Evolutionary conservation across 1,140 invertebrate species (phyloP).

Genomic region (Orius laevigatus): DNA sequence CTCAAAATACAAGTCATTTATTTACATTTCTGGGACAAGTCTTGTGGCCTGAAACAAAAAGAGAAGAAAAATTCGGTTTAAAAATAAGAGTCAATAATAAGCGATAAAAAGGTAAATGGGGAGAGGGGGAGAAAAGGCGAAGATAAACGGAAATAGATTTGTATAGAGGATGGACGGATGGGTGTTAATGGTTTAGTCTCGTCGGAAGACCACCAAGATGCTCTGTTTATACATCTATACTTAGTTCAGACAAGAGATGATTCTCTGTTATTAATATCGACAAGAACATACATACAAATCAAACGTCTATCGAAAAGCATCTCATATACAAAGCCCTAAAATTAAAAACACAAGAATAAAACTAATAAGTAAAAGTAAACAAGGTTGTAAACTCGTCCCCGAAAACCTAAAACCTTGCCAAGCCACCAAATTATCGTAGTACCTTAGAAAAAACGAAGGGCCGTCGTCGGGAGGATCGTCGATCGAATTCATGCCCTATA

Average conservation of each 20-base stretch:
- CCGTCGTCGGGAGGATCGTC: too few relatives aligned
- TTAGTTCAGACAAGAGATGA: background rate
- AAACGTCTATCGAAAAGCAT: too few relatives aligned
- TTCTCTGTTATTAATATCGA: conserved; percentile 8
- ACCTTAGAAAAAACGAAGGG: too few relatives aligned
- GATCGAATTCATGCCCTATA: too few relatives aligned
- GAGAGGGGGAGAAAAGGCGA: background rate
- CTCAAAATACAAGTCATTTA: conserved; percentile 1
- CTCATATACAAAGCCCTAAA: too few relatives aligned
- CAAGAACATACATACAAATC: too few relatives aligned
- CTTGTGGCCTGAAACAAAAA: conserved; percentile 12
- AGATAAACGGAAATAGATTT: conserved; percentile 4
- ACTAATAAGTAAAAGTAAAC: too few relatives aligned
- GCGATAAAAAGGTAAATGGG: background rate
- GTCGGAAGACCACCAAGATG: background rate
- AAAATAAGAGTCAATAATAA: background rate
- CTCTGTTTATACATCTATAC: conserved; percentile 2
- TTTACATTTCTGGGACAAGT: conserved; percentile 15
- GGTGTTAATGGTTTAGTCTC: background rate
- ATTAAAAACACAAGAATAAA: too few relatives aligned
- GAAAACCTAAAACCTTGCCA: too few relatives aligned
- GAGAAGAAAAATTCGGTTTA: background rate
- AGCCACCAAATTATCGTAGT: too few relatives aligned
- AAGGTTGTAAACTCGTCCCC: too few relatives aligned
- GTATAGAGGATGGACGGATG: background rate